Evolutionary conservation across 2,888 invertebrate species (phyloP), one percentile per base, ranked within the genome.

Genomic region (Callyntrura guangdongensis): DNA sequence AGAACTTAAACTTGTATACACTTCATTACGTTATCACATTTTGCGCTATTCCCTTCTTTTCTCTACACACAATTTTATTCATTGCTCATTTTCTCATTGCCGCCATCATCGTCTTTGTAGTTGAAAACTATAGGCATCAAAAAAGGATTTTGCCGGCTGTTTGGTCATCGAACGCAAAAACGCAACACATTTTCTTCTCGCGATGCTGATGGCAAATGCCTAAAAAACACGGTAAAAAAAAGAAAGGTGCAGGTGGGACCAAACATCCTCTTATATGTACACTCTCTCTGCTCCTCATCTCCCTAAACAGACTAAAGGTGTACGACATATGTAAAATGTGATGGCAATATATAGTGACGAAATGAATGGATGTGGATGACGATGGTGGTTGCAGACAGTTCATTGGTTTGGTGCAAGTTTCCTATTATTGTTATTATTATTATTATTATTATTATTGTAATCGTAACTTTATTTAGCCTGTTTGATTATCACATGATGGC

Each of bases 401-500:
- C 20, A 47, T 67, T 14, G 64, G 64, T 27, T 27, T 12, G 64
- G 72, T 47, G 47, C 72, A 74, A 74, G 79, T 79, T 79, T 79
- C 79, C 53, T 56, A 79, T 79, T 79, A 56, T 79, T 53, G 47
- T 74, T 20, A n/a, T n/a, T n/a, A n/a, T n/a, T n/a, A n/a, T n/a
- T n/a, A n/a, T n/a, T 56, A 79, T 79, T 79, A 56, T 79, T 53
- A 47, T 74, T 20, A 74, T 47, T 20, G 22, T 61, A 53, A 53
- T 22, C 45, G 6, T 36, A 36, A 36, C 36, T 86, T 74, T 61
- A 61, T 77, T 86, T 86, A 61, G 47, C 59, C 74, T 74, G 74
- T 56, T 79, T 79, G 79, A 79, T 79, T 79, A 79, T 79, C 56
- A 69, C 25, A 59, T 79, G 27, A 56, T 79, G 56, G 47, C 72